phyloP scores from a whole-genome alignment of 2,113 vertebrate species.

The Trogon melanurus region DNA sequence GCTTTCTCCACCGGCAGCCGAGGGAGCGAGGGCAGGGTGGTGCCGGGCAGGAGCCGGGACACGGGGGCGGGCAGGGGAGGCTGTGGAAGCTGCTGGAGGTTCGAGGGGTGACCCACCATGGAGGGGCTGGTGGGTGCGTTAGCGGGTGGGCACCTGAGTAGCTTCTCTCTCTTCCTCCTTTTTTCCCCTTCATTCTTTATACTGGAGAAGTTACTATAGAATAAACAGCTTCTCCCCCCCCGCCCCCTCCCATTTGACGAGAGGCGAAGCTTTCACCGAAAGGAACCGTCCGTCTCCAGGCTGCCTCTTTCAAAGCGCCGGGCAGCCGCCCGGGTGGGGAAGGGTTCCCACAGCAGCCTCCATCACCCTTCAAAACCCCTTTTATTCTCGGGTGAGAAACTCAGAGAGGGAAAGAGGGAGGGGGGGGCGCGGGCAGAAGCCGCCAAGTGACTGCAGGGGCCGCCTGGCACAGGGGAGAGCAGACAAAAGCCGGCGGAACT shows the following conservation, averaged over 20 bases:
- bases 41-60: not conserved
- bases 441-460: constrained; percentile 15
- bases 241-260: not conserved
- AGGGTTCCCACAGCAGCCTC: not conserved
- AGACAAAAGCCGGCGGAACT: constrained; percentile 55
- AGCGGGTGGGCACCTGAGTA: no score
- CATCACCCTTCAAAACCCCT: not conserved
- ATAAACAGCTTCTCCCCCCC: not conserved
- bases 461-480: not conserved
- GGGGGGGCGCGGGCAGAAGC: not conserved
- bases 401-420: not conserved
- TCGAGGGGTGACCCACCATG: fast-evolving
- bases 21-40: fast-evolving
- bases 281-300: no score
- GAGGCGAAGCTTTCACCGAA: no score
- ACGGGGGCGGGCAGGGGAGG: no score
- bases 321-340: not conserved
- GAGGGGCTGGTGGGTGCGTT: not conserved
- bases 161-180: not conserved
- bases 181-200: not conserved
- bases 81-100: not conserved
- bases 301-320: not conserved
- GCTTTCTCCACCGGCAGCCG: fast-evolving
- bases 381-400: constrained; percentile 29
- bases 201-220: not conserved